Evolutionary conservation across 2,797 vertebrate species (phyloP).

Genomic region (Columba guinea): DNA sequence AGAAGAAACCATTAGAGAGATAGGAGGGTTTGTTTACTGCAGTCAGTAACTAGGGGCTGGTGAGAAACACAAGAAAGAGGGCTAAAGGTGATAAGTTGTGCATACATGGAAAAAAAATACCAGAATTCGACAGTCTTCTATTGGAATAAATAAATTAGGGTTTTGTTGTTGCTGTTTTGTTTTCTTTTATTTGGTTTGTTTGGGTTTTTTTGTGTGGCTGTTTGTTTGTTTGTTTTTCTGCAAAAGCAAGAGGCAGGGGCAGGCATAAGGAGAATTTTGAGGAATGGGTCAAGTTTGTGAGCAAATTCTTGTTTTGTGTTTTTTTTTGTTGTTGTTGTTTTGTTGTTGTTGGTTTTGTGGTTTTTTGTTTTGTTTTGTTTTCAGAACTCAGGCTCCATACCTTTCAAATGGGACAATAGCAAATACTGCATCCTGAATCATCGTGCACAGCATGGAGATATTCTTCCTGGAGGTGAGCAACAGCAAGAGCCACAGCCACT

Average conservation of each 20-base stretch:
- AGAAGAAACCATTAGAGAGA: background rate
- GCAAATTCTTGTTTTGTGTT: background rate
- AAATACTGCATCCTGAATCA: background rate
- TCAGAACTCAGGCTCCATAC: background rate
- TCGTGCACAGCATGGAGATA: background rate
- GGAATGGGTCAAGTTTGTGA: background rate
- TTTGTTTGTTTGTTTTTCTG: background rate
- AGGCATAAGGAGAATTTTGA: background rate
- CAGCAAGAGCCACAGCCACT: background rate
- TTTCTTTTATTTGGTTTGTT: no score
- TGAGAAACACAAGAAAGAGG: background rate
- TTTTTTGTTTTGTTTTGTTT: no score
- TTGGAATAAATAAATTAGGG: background rate
- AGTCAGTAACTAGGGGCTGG: background rate
- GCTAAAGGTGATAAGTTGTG: background rate
- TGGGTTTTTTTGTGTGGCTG: no score
- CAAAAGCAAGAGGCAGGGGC: background rate
- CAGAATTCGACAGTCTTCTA: background rate
- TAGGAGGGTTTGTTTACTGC: background rate
- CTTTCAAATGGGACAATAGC: background rate
- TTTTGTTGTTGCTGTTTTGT: no score
- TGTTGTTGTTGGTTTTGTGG: background rate
- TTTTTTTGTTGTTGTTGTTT: no score
- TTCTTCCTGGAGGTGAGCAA: fast-evolving
- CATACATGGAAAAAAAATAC: background rate